Evolutionary conservation across 2,888 invertebrate genomes (phyloP), one percentile per base, ranked within the genome.

Genomic region (Mayetiola destructor): DNA sequence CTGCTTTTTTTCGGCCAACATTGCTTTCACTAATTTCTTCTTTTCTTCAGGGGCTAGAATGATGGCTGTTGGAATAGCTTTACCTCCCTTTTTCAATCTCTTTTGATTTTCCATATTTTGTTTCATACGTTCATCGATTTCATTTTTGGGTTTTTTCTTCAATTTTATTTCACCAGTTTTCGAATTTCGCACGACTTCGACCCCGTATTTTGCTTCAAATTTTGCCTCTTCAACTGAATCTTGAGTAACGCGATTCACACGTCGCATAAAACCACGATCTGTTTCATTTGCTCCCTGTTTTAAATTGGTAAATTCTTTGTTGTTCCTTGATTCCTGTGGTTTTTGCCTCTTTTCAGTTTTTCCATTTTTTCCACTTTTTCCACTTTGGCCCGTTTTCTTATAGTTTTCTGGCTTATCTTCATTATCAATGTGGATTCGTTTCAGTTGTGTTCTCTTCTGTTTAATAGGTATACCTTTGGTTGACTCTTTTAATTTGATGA

Each of bases 201-300:
- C 80, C 3, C 75, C 74, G 62, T 76, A 82, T 61, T 82, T 81
- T 16, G 75, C 72, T 64, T 81, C 80, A 66, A 81, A 81, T 52
- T 75, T 72, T 0, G 78, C 75, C 67, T 82, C 82, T 40, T 75
- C 73, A 1, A 80, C 67, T n/a, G 80, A 78, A 16, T 80, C 76
- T 14, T 76, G 72, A 9, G 85, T 79, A 16, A 82, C 79, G 59
- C 76, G 76, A 65, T 80, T 79, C 32, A 88, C 80, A 57, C 88
- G 75, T 16, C 76, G 68, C 55, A 85, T 71, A 67, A 85, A 88
- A 8, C 73, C 73, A n/a, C 75, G 68, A 14, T 78, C 76, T 0
- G 75, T 74, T 71, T 88, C 88, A 0, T 80, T 80, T 0, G 77
- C 74, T 58, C 74, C 66, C 67, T 80, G 80, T 60, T 76, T 75